These are phyloP conservation scores for fruit fly (Drosophila melanogaster) DNA, from an alignment of 1,140 invertebrate genomes.

Conservation along the genomic window DNA sequence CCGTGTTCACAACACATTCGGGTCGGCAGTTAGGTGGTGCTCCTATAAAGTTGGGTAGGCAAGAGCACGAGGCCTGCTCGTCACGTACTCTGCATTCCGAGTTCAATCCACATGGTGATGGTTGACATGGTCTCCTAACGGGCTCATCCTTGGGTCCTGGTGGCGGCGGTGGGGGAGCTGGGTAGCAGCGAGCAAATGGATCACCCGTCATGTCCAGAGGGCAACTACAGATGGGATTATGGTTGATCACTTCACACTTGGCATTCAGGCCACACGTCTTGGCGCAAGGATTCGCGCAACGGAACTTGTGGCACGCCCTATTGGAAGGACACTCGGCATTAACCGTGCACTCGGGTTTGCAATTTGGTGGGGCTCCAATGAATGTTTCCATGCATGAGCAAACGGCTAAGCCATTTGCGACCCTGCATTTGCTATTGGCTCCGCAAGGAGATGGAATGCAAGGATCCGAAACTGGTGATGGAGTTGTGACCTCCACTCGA, in stretches of 20 bases:
- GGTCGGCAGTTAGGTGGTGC: constrained; percentile 91
- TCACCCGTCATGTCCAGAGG: constrained; percentile 89
- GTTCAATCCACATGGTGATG: constrained; percentile 92
- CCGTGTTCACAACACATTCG: constrained; percentile 91
- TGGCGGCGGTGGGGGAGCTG: constrained; percentile 48
- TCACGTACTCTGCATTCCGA: constrained; percentile 88
- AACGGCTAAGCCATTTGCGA: constrained; percentile 89
- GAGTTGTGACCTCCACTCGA: constrained; percentile 85
- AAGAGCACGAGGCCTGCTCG: constrained; percentile 90
- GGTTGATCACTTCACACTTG: constrained; percentile 89
- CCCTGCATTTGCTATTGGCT: constrained; percentile 90
- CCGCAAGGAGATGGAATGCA: constrained; percentile 93
- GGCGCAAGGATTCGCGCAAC: constrained; percentile 89
- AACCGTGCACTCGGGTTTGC: constrained; percentile 90
- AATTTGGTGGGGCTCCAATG: constrained; percentile 88
- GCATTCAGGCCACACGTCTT: constrained; percentile 89
- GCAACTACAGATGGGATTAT: constrained; percentile 91
- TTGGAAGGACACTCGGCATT: constrained; percentile 90
- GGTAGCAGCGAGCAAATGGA: constrained; percentile 89
- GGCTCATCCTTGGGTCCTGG: constrained; percentile 82
- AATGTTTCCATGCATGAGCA: constrained; percentile 92
- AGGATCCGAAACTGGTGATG: constrained; percentile 86
- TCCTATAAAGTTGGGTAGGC: constrained; percentile 90
- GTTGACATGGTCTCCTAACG: constrained; percentile 89
- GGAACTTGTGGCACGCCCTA: constrained; percentile 89